These are phyloP conservation scores for Mormyrus lacerda DNA, from an alignment of 2,113 vertebrate species.

Conservation along the genomic window DNA sequence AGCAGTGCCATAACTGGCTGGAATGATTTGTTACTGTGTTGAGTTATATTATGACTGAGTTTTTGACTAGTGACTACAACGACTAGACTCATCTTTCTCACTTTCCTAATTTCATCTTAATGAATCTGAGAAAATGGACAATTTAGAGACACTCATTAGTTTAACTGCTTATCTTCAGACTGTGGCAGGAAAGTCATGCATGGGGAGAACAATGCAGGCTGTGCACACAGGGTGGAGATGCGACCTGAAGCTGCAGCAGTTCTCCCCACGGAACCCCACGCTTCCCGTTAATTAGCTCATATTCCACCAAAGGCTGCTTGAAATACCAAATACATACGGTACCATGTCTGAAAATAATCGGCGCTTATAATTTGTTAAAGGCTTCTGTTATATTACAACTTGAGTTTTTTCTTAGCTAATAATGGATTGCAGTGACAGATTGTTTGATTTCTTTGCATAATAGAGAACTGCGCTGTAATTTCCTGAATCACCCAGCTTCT, in stretches of 20 bases:
- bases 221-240: too few species aligned
- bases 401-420: background rate
- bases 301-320: background rate
- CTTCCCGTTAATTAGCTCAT: background rate
- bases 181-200: too few species aligned
- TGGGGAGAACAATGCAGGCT: too few species aligned
- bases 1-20: background rate
- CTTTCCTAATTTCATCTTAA: background rate
- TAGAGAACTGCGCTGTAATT: background rate
- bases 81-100: background rate
- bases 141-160: too few species aligned
- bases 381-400: background rate
- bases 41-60: background rate
- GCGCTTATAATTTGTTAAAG: background rate
- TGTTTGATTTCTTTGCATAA: background rate
- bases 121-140: background rate
- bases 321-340: background rate
- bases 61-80: background rate
- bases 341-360: background rate
- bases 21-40: background rate
- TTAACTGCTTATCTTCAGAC: too few species aligned
- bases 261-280: background rate
- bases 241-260: background rate
- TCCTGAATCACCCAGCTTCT: background rate
- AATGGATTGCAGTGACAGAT: background rate